Percentiles rank a stretch among this genome's conserved stretches.
These are phyloP conservation scores for Epizoanthus rinbou DNA, from an alignment of 92 coral and sea anemone genomes.

Conservation along the genomic window DNA sequence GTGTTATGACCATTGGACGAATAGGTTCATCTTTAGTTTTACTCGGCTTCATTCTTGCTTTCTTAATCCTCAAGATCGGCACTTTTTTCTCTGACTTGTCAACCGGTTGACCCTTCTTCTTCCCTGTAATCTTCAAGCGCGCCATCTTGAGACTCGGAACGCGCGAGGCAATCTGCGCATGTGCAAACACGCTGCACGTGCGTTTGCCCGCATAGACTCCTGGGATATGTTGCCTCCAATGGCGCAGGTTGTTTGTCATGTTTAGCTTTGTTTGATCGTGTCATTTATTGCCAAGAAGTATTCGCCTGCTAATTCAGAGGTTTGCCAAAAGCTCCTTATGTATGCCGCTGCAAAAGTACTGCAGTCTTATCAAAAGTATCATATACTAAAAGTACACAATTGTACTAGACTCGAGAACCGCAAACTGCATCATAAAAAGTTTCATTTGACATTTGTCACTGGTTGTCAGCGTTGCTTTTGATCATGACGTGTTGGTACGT, in stretches of 20 bases:
- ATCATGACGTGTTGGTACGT: too few species aligned
- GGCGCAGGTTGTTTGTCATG: background rate
- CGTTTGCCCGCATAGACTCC: constrained; percentile 57
- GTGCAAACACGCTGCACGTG: constrained; percentile 68
- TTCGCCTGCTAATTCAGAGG: too few species aligned
- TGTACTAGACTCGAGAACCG: too few species aligned
- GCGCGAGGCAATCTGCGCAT: constrained; percentile 64
- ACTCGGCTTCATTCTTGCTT: constrained; percentile 35
- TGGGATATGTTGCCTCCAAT: constrained; percentile 59
- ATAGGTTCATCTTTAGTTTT: constrained; percentile 44
- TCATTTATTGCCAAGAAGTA: too few species aligned
- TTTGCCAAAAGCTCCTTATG: too few species aligned
- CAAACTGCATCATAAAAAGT: too few species aligned
- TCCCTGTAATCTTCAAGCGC: constrained; percentile 96
- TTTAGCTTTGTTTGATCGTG: background rate
- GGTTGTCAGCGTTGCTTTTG: too few species aligned
- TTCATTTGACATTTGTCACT: too few species aligned
- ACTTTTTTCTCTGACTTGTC: constrained; percentile 59
- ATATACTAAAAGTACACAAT: too few species aligned
- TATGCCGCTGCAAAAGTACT: too few species aligned
- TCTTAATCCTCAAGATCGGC: constrained; percentile 58
- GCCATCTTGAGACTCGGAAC: constrained; percentile 85
- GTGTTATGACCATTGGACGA: constrained; percentile 75
- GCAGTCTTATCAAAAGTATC: too few species aligned
- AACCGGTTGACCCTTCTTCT: constrained; percentile 66